These are phyloP conservation scores for Pseudochirops corinnae DNA, from an alignment of 2,797 vertebrate species.

Conservation along the genomic window DNA sequence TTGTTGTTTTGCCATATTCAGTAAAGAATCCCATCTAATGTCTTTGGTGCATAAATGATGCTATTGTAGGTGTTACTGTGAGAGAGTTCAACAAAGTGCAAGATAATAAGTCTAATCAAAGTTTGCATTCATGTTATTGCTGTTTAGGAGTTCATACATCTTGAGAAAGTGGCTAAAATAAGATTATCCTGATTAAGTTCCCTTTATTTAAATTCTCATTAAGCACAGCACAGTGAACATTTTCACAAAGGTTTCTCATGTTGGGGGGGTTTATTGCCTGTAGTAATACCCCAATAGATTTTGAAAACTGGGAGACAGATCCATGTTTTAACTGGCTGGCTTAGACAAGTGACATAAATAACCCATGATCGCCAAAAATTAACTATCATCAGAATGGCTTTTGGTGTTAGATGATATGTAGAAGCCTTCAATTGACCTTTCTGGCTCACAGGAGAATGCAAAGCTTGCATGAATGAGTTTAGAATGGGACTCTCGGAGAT, in stretches of 20 bases:
- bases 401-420: not conserved
- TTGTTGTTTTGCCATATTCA: not conserved
- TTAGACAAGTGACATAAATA: not conserved
- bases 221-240: slow-evolving; percentile 20
- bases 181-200: not conserved
- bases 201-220: slow-evolving; percentile 45
- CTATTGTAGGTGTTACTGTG: not conserved
- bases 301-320: not conserved
- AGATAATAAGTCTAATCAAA: not conserved
- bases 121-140: not conserved
- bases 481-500: not conserved
- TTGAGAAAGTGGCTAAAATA: slow-evolving; percentile 37
- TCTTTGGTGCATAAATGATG: not conserved
- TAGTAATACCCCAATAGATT: slow-evolving; percentile 17
- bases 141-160: slow-evolving; percentile 34
- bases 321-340: not conserved
- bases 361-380: not conserved
- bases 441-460: not conserved
- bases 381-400: not conserved
- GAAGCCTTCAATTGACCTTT: not conserved
- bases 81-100: not conserved
- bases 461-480: not conserved
- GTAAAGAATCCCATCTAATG: not conserved
- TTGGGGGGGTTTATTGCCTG: not conserved
- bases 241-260: slow-evolving; percentile 36